Conservation (phyloP, 2,113 vertebrate species). For the Penelope pileata region DNA sequence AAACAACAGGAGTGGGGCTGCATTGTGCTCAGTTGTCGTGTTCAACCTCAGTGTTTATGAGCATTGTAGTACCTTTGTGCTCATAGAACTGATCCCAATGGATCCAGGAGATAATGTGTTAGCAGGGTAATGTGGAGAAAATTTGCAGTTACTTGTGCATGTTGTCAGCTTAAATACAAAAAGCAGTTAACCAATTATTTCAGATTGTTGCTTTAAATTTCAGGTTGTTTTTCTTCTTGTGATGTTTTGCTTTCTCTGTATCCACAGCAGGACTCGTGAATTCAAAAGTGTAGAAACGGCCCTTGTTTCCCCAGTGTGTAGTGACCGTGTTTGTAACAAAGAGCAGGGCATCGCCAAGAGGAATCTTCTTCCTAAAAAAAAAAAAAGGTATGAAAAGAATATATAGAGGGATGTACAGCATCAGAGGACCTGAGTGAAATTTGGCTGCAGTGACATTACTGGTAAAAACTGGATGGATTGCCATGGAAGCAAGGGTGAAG, state of each 20-base stretch:
- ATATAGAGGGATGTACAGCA: not conserved
- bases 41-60: not conserved
- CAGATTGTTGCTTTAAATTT: not conserved
- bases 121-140: not conserved
- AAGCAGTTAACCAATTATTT: not conserved
- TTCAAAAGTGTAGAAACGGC: not conserved
- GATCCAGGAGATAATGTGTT: not conserved
- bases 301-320: not conserved
- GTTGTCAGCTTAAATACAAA: not conserved
- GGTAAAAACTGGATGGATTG: not conserved
- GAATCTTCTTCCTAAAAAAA: not conserved
- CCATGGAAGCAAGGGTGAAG: not conserved
- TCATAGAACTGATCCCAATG: not conserved
- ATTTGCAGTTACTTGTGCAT: accelerated
- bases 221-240: not conserved
- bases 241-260: not conserved
- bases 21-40: not conserved
- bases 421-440: not conserved
- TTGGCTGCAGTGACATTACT: not conserved
- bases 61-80: not conserved
- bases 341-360: not conserved
- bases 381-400: not conserved
- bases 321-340: not conserved
- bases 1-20: not conserved
- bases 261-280: not conserved